These are phyloP conservation scores for Melinaea menophilus DNA, from an alignment of 2,888 invertebrate species.

Conservation along the genomic window DNA sequence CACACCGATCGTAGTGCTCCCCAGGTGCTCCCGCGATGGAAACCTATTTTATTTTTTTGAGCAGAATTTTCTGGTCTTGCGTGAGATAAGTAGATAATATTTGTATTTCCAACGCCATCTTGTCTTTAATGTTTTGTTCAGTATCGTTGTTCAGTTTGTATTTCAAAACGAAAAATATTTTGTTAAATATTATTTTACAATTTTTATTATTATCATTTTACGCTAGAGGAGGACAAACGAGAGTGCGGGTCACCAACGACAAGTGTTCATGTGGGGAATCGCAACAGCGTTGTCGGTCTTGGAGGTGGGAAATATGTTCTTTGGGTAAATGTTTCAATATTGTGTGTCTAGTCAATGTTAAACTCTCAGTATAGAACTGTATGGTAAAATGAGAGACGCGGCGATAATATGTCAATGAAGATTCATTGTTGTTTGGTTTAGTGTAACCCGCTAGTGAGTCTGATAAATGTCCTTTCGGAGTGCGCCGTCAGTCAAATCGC, in stretches of 20 bases:
- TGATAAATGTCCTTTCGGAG: constrained; percentile 77
- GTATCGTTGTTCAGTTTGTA: constrained; percentile 2
- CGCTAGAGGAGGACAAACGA: no score
- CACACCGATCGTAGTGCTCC: constrained; percentile 74
- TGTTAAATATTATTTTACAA: no score
- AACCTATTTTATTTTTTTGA: constrained; percentile 78
- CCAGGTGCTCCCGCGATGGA: constrained; percentile 72
- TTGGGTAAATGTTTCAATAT: no score
- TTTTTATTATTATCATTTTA: no score
- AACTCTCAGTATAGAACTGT: no score
- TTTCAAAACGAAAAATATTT: constrained; percentile 4
- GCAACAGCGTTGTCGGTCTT: no score
- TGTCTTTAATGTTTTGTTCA: constrained; percentile 57
- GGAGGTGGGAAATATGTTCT: no score
- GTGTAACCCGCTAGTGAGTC: constrained; percentile 75
- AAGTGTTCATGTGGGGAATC: no score
- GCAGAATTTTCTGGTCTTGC: constrained; percentile 74
- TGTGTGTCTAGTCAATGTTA: no score
- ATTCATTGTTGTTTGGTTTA: constrained; percentile 78
- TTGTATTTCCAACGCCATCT: constrained; percentile 61
- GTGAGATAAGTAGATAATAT: constrained; percentile 76
- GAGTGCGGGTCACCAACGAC: no score
- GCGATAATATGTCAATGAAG: constrained; percentile 76
- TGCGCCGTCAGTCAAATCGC: constrained; percentile 76
- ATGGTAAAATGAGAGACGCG: constrained; percentile 60